Conservation (phyloP, 2,888 invertebrate species). For the Nephrotoma appendiculata region DNA sequence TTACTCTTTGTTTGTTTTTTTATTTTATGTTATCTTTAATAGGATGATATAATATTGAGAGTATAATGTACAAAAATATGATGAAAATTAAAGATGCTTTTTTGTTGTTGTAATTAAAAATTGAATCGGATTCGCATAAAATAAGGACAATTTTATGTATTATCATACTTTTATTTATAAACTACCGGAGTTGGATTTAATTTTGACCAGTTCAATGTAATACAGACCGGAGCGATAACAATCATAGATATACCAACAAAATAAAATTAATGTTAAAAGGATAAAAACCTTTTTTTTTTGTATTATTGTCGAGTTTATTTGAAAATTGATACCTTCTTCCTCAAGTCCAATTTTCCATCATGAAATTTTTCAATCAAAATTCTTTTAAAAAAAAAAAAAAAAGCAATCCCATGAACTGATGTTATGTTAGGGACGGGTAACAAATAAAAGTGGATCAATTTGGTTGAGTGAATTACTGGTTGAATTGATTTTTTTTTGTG, state of each 20-base stretch:
- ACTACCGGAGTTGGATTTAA: neutral
- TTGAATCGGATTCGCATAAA: neutral
- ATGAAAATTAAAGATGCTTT: neutral
- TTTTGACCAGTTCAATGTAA: neutral
- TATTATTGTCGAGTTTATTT: neutral
- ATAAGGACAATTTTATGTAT: neutral
- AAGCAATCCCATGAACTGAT: neutral
- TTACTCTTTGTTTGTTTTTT: neutral
- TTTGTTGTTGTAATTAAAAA: neutral
- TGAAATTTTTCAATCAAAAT: neutral
- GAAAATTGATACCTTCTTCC: neutral
- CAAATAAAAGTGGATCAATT: neutral
- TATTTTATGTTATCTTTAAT: neutral
- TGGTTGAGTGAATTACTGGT: neutral
- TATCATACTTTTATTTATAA: neutral
- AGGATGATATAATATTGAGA: neutral
- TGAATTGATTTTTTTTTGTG: neutral
- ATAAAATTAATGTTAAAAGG: neutral
- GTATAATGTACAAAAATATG: neutral
- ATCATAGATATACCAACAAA: neutral
- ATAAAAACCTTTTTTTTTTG: neutral
- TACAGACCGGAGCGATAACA: neutral
- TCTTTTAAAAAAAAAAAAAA: neutral
- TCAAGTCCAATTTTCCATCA: neutral
- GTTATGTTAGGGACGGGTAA: neutral